Evolutionary conservation across 2,113 vertebrate species (phyloP).

Genomic region (Raphicerus campestris): DNA sequence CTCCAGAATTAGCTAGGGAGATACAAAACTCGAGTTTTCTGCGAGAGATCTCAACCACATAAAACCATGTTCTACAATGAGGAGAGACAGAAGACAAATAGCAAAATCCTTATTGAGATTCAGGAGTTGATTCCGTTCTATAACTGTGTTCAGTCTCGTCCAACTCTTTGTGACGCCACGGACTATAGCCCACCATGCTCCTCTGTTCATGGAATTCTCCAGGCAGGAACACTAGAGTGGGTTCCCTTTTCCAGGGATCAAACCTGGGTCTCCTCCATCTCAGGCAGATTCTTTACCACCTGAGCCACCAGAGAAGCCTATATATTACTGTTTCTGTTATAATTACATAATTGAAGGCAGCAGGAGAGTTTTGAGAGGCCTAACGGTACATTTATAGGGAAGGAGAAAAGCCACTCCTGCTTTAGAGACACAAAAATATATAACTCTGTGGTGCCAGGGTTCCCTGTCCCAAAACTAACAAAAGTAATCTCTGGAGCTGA

Average conservation of each 20-base stretch:
- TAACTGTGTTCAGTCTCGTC: not conserved
- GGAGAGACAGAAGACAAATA: not conserved
- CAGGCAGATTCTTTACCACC: not conserved
- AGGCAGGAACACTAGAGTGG: not conserved
- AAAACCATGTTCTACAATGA: not conserved
- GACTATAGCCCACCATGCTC: not conserved
- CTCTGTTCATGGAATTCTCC: not conserved
- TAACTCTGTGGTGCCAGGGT: not conserved
- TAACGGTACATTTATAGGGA: rapidly evolving
- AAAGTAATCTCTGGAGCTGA: not conserved
- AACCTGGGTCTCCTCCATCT: not conserved
- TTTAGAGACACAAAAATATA: not conserved
- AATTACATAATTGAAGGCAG: not conserved
- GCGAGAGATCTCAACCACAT: not conserved
- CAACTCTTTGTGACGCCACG: not conserved
- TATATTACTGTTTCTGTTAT: not conserved
- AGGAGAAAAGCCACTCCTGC: not conserved
- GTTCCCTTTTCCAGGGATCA: not conserved
- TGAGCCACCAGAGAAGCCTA: not conserved
- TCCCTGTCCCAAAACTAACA: not conserved
- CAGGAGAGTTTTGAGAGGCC: not conserved
- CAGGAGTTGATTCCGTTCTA: not conserved
- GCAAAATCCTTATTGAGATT: not conserved
- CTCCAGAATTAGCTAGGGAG: not conserved
- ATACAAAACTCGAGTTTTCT: not conserved